A percentile compares a stretch with the other conserved stretches of the same genome.
These are phyloP conservation scores for Hippolais icterina DNA, from an alignment of 2,113 vertebrate species.

Conservation along the genomic window DNA sequence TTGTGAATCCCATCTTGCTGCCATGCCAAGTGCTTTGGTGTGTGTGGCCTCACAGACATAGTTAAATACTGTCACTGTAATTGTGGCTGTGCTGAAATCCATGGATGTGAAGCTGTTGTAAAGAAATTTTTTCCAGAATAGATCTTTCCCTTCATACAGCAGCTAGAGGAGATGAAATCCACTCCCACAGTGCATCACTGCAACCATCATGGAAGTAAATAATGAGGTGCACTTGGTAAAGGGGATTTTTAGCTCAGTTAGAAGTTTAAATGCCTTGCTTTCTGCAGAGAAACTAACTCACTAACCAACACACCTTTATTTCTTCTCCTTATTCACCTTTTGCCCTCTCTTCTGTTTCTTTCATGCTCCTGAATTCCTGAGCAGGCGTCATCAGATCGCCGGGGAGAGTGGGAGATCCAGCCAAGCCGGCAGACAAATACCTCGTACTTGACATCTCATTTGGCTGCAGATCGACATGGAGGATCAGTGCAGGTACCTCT, in stretches of 20 bases:
- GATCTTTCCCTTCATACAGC: neutral
- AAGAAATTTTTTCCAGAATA: neutral
- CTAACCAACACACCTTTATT: conserved; percentile 67
- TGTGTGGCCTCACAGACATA: neutral
- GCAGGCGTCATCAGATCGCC: conserved; percentile 90
- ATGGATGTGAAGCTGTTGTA: neutral
- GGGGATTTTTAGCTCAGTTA: neutral
- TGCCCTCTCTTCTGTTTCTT: conserved; percentile 63
- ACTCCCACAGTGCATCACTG: neutral
- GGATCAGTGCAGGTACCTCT: conserved; percentile 96
- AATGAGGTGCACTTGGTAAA: neutral
- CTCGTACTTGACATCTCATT: conserved; percentile 95
- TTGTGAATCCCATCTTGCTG: neutral
- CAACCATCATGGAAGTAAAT: neutral
- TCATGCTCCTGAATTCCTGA: conserved; percentile 59
- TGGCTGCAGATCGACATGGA: conserved; percentile 97
- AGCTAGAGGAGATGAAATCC: neutral
- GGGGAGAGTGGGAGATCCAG: conserved; percentile 97
- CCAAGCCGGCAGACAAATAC: conserved; percentile 95
- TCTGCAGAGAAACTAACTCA: conserved; percentile 52
- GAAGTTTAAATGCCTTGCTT: conserved; percentile 32
- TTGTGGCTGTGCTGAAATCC: neutral
- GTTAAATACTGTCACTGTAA: neutral
- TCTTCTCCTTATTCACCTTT: conserved; percentile 75
- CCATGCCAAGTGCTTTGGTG: neutral